Percentiles rank a stretch among this genome's conserved stretches.
Evolutionary conservation across 2,113 vertebrate species (phyloP).

Genomic region (Chinchilla lanigera): DNA sequence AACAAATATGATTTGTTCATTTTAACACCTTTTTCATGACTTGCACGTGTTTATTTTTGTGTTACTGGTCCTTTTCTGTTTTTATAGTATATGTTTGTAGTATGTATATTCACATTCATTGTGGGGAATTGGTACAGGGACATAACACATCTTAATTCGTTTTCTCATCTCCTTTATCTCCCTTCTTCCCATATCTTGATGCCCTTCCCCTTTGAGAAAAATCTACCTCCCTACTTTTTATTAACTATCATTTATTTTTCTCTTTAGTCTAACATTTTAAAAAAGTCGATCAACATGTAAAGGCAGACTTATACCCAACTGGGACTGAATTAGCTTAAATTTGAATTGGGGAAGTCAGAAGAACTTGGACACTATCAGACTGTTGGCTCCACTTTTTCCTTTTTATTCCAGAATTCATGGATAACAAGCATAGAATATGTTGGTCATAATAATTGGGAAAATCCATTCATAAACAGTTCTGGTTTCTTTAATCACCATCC

Average conservation of each 20-base stretch:
- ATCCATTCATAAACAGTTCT: background rate
- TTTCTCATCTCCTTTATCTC: background rate
- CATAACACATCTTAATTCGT: background rate
- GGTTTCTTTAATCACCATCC: constrained; percentile 37
- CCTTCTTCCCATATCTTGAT: background rate
- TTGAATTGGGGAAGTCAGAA: constrained; percentile 25
- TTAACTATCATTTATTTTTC: background rate
- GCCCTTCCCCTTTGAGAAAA: background rate
- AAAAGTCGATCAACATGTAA: constrained; percentile 9
- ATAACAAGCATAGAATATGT: constrained; percentile 7
- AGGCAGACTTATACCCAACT: background rate
- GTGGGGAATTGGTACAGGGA: background rate
- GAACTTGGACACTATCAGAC: background rate
- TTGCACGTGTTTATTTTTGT: background rate
- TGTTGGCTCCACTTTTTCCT: background rate
- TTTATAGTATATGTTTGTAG: background rate
- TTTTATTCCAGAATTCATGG: constrained; percentile 48
- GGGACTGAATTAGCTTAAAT: constrained; percentile 43
- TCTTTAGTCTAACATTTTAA: background rate
- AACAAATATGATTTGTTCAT: constrained; percentile 27
- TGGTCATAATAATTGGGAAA: background rate
- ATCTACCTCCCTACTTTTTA: background rate
- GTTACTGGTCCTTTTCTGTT: background rate
- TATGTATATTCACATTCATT: background rate
- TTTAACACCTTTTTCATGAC: background rate